A percentile compares a stretch with the other conserved stretches of the same genome.
Evolutionary conservation across 1,140 invertebrate species (phyloP).

Genomic region (Melitaea cinxia): DNA sequence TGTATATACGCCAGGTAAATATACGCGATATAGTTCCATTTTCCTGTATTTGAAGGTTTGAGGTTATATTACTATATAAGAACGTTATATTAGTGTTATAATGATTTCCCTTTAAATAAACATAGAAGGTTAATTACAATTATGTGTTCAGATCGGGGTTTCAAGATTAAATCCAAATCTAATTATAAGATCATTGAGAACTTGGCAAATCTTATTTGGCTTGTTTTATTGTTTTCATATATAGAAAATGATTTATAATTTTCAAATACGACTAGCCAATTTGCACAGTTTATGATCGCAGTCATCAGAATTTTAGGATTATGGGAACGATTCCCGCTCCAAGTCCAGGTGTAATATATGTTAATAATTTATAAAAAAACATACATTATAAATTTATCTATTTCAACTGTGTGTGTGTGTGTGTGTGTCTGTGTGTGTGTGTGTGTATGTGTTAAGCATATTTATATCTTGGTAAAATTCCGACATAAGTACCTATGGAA

Average conservation of each 20-base stretch:
- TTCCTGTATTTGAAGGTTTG: constrained; percentile 22
- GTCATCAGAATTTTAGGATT: too few species aligned
- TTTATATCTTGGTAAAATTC: not conserved
- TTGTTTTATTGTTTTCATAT: constrained; percentile 10
- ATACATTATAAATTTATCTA: too few species aligned
- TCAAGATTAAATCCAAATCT: constrained; percentile 29
- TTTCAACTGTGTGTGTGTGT: too few species aligned
- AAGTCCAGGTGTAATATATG: too few species aligned
- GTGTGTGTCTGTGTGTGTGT: not conserved
- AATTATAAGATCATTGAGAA: constrained; percentile 22
- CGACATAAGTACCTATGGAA: not conserved
- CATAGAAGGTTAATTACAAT: constrained; percentile 35
- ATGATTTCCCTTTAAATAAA: constrained; percentile 35
- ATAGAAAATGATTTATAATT: not conserved
- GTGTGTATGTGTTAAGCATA: not conserved
- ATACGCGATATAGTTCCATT: constrained; percentile 6
- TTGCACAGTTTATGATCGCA: too few species aligned
- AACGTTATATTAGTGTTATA: constrained; percentile 30
- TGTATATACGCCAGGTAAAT: constrained; percentile 5
- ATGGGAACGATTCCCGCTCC: too few species aligned
- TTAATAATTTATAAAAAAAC: too few species aligned
- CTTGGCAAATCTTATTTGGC: constrained; percentile 15
- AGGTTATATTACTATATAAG: constrained; percentile 22
- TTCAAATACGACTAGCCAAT: too few species aligned
- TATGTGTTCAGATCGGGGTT: constrained; percentile 27